Evolutionary conservation across 2,888 invertebrate genomes (phyloP).

Genomic region (Sepiola atlantica): DNA sequence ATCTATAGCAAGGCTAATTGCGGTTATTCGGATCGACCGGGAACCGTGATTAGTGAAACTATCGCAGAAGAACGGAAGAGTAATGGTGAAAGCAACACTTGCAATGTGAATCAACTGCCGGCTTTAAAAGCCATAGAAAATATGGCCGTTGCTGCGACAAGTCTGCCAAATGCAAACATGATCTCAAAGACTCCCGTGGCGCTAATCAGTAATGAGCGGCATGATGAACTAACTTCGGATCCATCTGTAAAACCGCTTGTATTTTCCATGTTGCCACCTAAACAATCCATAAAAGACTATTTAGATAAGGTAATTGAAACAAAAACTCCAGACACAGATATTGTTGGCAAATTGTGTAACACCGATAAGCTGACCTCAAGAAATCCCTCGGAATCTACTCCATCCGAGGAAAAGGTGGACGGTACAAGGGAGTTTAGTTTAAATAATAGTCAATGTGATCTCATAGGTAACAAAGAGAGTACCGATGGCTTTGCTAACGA

Average conservation of each 20-base stretch:
- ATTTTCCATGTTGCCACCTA: not conserved
- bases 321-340: not conserved
- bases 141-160: slow-evolving; percentile 14
- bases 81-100: not conserved
- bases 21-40: not conserved
- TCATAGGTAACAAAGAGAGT: not conserved
- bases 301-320: not conserved
- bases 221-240: slow-evolving; percentile 16
- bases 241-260: not conserved
- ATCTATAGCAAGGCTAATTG: not conserved
- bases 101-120: not conserved
- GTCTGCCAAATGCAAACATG: slow-evolving; percentile 9
- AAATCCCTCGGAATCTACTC: not conserved
- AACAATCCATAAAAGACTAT: not conserved
- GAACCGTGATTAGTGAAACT: not conserved
- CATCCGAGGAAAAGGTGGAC: not conserved
- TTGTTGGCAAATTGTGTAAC: not conserved
- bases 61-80: not conserved
- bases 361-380: not conserved
- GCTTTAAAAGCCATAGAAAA: not conserved
- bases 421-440: not conserved
- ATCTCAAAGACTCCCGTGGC: not conserved
- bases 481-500: not conserved
- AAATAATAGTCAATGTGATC: not conserved
- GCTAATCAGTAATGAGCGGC: not conserved